Conservation (phyloP, 1,140 invertebrate species). For the Diabrotica undecimpunctata region DNA sequence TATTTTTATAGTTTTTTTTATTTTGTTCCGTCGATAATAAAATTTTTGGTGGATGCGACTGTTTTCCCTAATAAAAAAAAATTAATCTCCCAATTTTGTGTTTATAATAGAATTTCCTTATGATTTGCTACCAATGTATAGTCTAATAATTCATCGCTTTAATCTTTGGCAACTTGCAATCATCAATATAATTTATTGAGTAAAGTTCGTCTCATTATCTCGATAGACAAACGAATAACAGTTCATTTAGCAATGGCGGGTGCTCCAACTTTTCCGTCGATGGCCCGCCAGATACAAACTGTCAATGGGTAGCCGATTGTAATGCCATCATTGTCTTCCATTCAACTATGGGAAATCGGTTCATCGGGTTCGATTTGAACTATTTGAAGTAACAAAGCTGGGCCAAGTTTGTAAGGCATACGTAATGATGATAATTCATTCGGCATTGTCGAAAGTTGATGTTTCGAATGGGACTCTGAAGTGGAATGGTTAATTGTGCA, state of each 20-base stretch:
- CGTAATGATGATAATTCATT: constrained; percentile 1
- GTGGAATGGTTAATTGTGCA: too few species aligned
- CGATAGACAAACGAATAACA: not conserved
- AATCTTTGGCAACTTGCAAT: too few species aligned
- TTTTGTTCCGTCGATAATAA: too few species aligned
- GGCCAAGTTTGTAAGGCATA: not conserved
- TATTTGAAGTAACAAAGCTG: not conserved
- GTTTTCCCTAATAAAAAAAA: too few species aligned
- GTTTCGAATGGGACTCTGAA: too few species aligned
- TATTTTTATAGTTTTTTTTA: too few species aligned
- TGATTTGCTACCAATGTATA: too few species aligned
- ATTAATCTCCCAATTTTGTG: too few species aligned
- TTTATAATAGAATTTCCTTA: too few species aligned
- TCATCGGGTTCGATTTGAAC: not conserved
- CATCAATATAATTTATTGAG: not conserved
- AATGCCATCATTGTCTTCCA: not conserved
- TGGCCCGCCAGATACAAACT: not conserved
- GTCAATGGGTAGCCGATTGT: not conserved
- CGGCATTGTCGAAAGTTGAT: too few species aligned
- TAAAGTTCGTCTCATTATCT: not conserved
- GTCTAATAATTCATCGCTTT: too few species aligned
- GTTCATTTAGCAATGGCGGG: not conserved
- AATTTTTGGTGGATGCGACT: too few species aligned
- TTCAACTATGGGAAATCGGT: constrained; percentile 2
- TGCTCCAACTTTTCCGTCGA: not conserved